Base-by-base conservation (phyloP, 2,797 vertebrate genomes). In the Taeniopygia guttata region DNA sequence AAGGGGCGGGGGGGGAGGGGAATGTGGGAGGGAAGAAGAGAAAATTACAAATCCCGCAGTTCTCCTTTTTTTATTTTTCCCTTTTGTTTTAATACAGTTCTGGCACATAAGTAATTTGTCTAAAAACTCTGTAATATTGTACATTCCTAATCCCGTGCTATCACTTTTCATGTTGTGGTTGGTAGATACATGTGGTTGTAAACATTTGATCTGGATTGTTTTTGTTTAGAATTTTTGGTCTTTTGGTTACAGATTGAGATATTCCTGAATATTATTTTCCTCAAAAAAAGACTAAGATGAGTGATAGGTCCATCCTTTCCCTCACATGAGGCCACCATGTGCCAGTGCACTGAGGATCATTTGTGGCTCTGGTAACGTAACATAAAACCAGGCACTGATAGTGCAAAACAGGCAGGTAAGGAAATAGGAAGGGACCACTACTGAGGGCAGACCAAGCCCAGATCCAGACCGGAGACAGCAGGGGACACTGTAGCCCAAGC, bases 401-500 rank as follows among this genome's bases (percentile, higher is more conserved):
- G 18, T 45, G 20, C 8, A 36, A 22, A 9, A 36, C 26, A 46
- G 23, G 17, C 27, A 77, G 59, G 18, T 38, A 51, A 60, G 20
- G 34, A 72, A 79, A 68, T n/a, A 68, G 6, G 20, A 55, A 30
- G 16, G 14, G 88, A 29, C 4, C 6, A 11, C 42, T 52, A 7
- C 17, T 1, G 1, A 69, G 27, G 13, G 13, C n/a, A 76, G 19
- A 29, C 13, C 23, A 68, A 62, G 36, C 7, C 42, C 29, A 32
- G 14, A 34, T n/a, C 10, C 20, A 16, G 13, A 25, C 43, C 22
- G 16, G 34, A 54, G 19, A 32, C 22, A 43, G 10, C 1, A 2
- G 17, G 2, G 20, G 5, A 14, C 9, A 32, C 16, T 0, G 0
- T 0, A 1, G 5, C 10, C 27, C 11, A 62, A 27, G 12, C 5